Evolutionary conservation across 2,113 vertebrate species (phyloP), one percentile per base, ranked within the genome.

Genomic region (Glaucomys volans): DNA sequence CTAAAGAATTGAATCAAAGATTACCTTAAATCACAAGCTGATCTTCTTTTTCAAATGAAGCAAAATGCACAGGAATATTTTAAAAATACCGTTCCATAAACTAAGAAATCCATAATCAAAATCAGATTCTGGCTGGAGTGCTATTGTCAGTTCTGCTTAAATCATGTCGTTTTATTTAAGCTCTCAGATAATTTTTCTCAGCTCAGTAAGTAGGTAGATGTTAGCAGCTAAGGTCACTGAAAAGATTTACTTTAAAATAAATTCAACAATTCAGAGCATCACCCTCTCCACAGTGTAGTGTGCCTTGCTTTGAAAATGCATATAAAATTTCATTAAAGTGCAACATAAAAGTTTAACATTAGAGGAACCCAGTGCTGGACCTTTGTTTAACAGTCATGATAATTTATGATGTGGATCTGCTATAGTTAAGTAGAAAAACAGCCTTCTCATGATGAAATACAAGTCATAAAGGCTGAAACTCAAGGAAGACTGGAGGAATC

Each of bases 321-420:
- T 69, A 98, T 97, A 97, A 97, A 95, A 97, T 44, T 35, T 95
- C 97, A 98, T 98, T 97, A 96, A 96, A 98, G 94, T 0, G 10
- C 87, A 88, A 97, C 95, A 98, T 76, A 94, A 97, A 98, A 97
- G 88, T 98, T 98, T 98, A 97, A 97, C 95, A 97, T 96, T 97
- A 94, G 95, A 96, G 90, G 54, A 95, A 93, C 93, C 91, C 90
- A 97, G 93, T 80, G 95, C 89, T 96, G 95, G 94, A 97, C 97
- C 95, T 98, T 97, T 98, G 97, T 97, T 97, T 98, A 98, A 95
- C 87, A 92, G 95, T 92, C 79, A 0, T 96, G 97, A 97, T 97
- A 98, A 98, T 98, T 98, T 97, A 97, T 71, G 81, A 30, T 26
- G 14, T 93, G 87, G 91, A 98, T 98, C 93, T 97, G 96, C 93